Base-by-base conservation (phyloP, 2,797 vertebrate genomes). In the Catostomus latipinnis region DNA sequence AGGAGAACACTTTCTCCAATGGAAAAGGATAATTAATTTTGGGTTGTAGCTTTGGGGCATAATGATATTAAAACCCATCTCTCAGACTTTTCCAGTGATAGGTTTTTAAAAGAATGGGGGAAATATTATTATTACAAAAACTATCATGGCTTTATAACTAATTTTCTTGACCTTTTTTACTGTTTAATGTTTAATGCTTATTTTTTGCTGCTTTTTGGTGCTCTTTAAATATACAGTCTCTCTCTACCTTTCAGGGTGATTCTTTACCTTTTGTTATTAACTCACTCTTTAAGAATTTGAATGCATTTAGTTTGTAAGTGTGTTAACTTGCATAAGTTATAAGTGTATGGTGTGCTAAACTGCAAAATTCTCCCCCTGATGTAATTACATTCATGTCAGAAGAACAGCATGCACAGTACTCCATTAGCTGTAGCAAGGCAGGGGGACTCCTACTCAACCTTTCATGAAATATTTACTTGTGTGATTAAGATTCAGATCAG, bases 1-100 rank as follows among this genome's bases (percentile, higher is more conserved):
- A 81, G 79, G 90, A 86, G 92, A 83, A 90, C 56, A 57, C 83
- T 90, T 84, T 86, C 84, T 89, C 84, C 80, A 89, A 86, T 87
- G 88, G 87, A 87, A 91, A 90, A 92, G 75, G 88, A 92, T 90
- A 91, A 92, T 93, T 93, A 87, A 93, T 93, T 94, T 91, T 90
- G 88, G 91, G 91, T 93, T 90, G 90, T 82, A 81, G 90, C 92
- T 92, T 85, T 86, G 84, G 92, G 93, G 89, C 89, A 88, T 87
- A 85, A 89, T 81, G 87, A 93, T 92, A 93, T 93, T 90, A 93
- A 93, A 92, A 89, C 78, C 34, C 0, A 85, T 90, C 90, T 90
- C 89, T 86, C 83, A 89, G 89, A 92, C 92, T 90, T 34, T 34
- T 34, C 34, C 34, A 34, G 34, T 34, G 34, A 34, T 34, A 4